Percentiles rank a stretch among this genome's conserved stretches.
phyloP scores from a whole-genome alignment of 2,113 vertebrate species.

The Neolamprologus sp. region DNA sequence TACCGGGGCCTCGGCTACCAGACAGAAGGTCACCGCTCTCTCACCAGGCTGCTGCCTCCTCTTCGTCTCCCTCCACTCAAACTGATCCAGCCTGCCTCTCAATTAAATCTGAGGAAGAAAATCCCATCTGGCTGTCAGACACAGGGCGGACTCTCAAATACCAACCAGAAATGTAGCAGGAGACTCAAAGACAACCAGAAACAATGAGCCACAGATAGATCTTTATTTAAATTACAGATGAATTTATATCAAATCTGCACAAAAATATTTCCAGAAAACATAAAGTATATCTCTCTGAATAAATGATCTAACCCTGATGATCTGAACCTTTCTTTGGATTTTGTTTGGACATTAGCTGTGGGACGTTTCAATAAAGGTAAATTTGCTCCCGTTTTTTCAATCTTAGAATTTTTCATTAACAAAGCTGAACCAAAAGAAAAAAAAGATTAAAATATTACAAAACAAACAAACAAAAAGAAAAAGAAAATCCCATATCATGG shows the following conservation, averaged over 20 bases:
- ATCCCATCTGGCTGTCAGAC: slow-evolving; percentile 32
- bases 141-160: background rate
- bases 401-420: background rate
- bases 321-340: background rate
- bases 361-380: background rate
- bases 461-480: rapidly evolving
- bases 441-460: background rate
- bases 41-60: slow-evolving; percentile 2
- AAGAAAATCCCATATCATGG: background rate
- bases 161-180: background rate
- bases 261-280: background rate
- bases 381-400: background rate
- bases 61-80: background rate
- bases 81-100: slow-evolving; percentile 12
- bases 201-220: background rate
- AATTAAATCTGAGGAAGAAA: slow-evolving; percentile 15
- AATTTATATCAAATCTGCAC: background rate
- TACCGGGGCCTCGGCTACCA: slow-evolving; percentile 30
- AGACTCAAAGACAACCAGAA: background rate
- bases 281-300: background rate
- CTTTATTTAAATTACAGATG: background rate
- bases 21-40: slow-evolving; percentile 44
- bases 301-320: background rate
- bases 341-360: rapidly evolving
- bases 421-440: background rate